These are phyloP conservation scores for Gopherus evgoodei DNA, from an alignment of 2,113 vertebrate species.

Conservation along the genomic window DNA sequence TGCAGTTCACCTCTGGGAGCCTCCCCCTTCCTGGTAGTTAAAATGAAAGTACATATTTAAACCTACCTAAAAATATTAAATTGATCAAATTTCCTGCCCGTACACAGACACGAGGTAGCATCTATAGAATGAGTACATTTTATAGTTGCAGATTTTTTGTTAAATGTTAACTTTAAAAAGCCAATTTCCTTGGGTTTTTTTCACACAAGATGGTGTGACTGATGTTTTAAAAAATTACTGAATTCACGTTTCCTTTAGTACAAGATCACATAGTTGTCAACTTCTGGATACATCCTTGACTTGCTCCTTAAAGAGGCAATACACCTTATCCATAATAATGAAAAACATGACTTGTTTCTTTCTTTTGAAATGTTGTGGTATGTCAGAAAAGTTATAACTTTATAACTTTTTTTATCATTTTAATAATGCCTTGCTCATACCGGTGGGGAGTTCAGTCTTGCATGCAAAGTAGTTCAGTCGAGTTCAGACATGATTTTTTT, in stretches of 20 bases:
- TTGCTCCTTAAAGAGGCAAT: background rate
- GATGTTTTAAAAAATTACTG: background rate
- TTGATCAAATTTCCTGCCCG: background rate
- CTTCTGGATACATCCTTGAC: background rate
- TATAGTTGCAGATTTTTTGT: background rate
- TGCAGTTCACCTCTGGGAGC: rapidly evolving
- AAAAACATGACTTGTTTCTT: background rate
- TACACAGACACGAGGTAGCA: background rate
- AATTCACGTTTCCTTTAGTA: background rate
- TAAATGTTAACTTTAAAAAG: rapidly evolving
- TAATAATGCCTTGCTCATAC: background rate
- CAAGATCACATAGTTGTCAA: background rate
- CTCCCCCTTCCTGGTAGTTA: background rate
- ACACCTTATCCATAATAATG: background rate
- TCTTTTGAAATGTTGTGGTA: background rate
- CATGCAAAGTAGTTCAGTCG: background rate
- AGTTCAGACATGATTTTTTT: background rate
- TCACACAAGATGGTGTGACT: background rate
- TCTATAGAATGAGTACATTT: background rate
- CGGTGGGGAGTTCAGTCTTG: background rate
- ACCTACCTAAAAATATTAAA: rapidly evolving
- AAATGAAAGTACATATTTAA: background rate
- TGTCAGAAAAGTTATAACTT: background rate
- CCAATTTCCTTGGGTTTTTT: background rate
- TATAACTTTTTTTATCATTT: rapidly evolving